Evolutionary conservation across 2,888 invertebrate genomes (phyloP).

Genomic region (Hoplodrina ambigua): DNA sequence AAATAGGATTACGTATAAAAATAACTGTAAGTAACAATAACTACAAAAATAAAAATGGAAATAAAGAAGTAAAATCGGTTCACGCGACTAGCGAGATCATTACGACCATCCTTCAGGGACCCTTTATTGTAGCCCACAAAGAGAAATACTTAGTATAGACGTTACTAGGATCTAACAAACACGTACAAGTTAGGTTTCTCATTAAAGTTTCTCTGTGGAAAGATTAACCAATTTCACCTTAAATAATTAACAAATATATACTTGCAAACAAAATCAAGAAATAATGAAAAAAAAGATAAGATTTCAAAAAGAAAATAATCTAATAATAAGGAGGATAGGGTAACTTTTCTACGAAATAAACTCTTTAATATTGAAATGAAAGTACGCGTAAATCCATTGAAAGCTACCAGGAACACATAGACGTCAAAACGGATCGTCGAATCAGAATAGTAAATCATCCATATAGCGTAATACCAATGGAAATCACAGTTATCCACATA

Average conservation of each 20-base stretch:
- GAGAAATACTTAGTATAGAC: no score
- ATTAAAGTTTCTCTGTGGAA: no score
- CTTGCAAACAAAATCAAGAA: background rate
- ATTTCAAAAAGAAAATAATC: background rate
- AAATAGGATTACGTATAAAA: no score
- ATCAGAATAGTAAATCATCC: slow-evolving; percentile 56
- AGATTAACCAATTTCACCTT: no score
- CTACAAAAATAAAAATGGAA: background rate
- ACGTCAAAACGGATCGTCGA: slow-evolving; percentile 43
- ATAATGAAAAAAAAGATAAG: background rate
- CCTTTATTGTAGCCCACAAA: slow-evolving; percentile 1
- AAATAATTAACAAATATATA: no score
- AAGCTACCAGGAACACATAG: slow-evolving; percentile 29
- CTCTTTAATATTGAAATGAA: slow-evolving; percentile 26
- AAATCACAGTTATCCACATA: slow-evolving; percentile 50
- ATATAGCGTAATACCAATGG: slow-evolving; percentile 55
- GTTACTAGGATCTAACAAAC: no score
- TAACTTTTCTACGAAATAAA: background rate
- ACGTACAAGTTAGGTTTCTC: no score
- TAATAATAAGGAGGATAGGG: background rate
- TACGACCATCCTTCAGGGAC: slow-evolving; percentile 5
- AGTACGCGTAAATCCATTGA: slow-evolving; percentile 9
- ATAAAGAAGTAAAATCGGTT: background rate
- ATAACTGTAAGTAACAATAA: no score
- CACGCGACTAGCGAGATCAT: slow-evolving; percentile 8